Evolutionary conservation across 2,113 vertebrate species (phyloP).

Genomic region (Butastur rufipennis): DNA sequence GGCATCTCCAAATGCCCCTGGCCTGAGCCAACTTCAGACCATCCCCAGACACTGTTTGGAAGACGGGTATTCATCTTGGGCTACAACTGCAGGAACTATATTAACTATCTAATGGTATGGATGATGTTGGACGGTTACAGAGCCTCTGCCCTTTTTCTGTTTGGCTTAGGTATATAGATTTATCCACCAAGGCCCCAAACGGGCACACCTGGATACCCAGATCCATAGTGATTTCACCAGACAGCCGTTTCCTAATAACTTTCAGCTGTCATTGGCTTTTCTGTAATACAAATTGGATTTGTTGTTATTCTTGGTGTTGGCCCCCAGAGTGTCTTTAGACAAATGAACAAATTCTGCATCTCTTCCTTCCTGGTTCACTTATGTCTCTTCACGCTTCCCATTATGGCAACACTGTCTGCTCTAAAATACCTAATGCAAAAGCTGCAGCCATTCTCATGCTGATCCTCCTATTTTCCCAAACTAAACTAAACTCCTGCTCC

Average conservation of each 20-base stretch:
- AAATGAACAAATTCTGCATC: neutral
- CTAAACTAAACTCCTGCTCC: neutral
- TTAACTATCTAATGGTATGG: neutral
- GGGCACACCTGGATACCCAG: neutral
- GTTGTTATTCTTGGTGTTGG: neutral
- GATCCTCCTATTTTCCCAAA: neutral
- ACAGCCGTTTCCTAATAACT: neutral
- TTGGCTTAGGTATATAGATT: neutral
- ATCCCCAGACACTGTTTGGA: neutral
- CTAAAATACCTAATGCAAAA: neutral
- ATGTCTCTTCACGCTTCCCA: neutral
- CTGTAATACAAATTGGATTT: neutral
- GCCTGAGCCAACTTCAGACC: neutral
- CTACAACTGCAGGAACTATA: neutral
- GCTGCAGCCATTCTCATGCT: neutral
- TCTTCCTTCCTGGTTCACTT: neutral
- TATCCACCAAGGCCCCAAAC: neutral
- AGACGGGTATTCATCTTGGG: neutral
- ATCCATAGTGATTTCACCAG: neutral
- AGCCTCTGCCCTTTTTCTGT: neutral
- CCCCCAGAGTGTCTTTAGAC: neutral
- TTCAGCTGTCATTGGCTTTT: neutral
- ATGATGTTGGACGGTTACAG: neutral
- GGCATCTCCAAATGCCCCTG: neutral
- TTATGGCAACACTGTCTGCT: fast-evolving